These are phyloP conservation scores for Bambusicola thoracicus DNA, from an alignment of 2,113 vertebrate genomes.

Conservation along the genomic window DNA sequence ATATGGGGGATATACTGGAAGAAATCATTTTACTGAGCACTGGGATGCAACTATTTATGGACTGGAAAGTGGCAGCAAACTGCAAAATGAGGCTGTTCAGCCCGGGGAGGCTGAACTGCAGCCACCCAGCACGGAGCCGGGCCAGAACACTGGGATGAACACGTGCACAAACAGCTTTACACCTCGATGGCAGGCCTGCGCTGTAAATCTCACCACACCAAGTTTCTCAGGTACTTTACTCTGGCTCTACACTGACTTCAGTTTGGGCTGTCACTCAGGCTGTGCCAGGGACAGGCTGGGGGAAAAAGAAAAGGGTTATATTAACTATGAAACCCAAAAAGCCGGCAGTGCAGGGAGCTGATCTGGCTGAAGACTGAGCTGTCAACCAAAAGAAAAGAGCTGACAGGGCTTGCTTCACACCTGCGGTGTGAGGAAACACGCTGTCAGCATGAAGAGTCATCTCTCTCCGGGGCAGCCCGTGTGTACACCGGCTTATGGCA, in stretches of 20 bases:
- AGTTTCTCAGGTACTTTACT: not conserved
- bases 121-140: not conserved
- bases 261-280: not conserved
- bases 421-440: not conserved
- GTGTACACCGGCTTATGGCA: not conserved
- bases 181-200: not conserved
- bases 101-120: not conserved
- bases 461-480: not conserved
- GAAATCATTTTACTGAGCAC: not conserved
- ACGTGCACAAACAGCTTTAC: not conserved
- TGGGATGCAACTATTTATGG: not conserved
- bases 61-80: not conserved
- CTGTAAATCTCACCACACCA: not conserved
- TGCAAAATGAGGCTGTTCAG: not conserved
- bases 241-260: not conserved
- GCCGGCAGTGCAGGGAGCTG: not conserved
- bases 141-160: not conserved
- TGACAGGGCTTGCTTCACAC: not conserved
- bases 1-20: not conserved
- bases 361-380: not conserved
- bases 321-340: not conserved
- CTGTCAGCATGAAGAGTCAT: not conserved
- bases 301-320: fast-evolving
- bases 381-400: not conserved
- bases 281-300: not conserved